A percentile compares a stretch with the other conserved stretches of the same genome.
Evolutionary conservation across 2,113 vertebrate species (phyloP).

Genomic region (Natator depressus): DNA sequence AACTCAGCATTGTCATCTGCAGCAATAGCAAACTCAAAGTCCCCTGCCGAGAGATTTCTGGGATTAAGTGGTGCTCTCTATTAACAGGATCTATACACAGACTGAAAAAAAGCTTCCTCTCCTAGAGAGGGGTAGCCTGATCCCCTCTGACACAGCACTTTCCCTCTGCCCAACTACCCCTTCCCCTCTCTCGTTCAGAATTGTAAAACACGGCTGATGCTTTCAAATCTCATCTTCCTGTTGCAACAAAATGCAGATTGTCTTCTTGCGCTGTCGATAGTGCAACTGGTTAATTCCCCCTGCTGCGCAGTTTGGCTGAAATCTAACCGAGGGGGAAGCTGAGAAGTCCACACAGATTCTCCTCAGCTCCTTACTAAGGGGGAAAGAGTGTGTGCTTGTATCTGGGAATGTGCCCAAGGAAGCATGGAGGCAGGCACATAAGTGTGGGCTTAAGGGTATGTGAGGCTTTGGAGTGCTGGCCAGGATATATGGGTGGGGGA

Average conservation of each 20-base stretch:
- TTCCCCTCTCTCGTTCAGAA: not conserved
- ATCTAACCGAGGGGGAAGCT: not conserved
- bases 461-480: not conserved
- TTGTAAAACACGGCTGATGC: not conserved
- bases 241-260: not conserved
- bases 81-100: not conserved
- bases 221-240: not conserved
- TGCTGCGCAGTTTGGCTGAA: not conserved
- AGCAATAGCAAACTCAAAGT: constrained; percentile 91
- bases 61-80: not conserved
- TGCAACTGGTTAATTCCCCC: not conserved
- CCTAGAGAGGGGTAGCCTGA: not conserved
- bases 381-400: not conserved
- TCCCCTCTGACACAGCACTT: not conserved
- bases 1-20: constrained; percentile 95
- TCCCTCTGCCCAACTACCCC: not conserved
- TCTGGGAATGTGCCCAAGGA: not conserved
- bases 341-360: not conserved
- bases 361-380: not conserved
- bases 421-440: too few relatives aligned
- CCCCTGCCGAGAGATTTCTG: constrained; percentile 78
- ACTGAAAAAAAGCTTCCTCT: not conserved
- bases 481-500: not conserved
- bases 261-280: not conserved
- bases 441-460: not conserved